These are phyloP conservation scores for Nymphalis io DNA, from an alignment of 1,140 invertebrate genomes.

Conservation along the genomic window DNA sequence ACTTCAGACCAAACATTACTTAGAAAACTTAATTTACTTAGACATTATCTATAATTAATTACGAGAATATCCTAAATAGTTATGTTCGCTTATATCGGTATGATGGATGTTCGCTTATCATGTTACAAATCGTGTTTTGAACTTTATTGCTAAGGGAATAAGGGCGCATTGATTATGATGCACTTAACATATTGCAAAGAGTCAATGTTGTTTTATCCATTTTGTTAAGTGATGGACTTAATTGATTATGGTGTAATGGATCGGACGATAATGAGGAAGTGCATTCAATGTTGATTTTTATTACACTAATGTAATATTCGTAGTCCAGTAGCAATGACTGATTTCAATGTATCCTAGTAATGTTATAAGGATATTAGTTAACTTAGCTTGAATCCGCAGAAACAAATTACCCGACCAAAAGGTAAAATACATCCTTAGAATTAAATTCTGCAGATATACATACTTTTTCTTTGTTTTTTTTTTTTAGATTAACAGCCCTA, in stretches of 20 bases:
- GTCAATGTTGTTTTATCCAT: constrained; percentile 41
- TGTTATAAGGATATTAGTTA: not conserved
- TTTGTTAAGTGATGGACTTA: constrained; percentile 26
- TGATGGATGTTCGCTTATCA: constrained; percentile 42
- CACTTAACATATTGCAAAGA: constrained; percentile 42
- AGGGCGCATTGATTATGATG: constrained; percentile 22
- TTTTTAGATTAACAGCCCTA: too few species aligned
- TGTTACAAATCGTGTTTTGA: constrained; percentile 19
- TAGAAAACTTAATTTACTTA: constrained; percentile 39
- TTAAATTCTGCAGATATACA: too few species aligned
- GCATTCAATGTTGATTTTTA: constrained; percentile 23
- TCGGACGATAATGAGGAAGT: constrained; percentile 31
- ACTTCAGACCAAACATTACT: constrained; percentile 21
- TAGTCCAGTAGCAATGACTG: too few species aligned
- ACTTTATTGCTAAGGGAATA: constrained; percentile 22
- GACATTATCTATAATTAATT: constrained; percentile 41
- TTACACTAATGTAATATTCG: not conserved
- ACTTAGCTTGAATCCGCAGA: not conserved
- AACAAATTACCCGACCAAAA: too few species aligned
- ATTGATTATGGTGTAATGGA: constrained; percentile 35
- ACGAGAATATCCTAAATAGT: constrained; percentile 44
- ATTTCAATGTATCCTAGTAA: too few species aligned
- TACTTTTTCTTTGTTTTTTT: too few species aligned
- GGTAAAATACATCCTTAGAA: too few species aligned
- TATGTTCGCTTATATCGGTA: constrained; percentile 36